Conservation (phyloP, 2,888 invertebrate species). For the Eudasyphora cyanicolor region DNA sequence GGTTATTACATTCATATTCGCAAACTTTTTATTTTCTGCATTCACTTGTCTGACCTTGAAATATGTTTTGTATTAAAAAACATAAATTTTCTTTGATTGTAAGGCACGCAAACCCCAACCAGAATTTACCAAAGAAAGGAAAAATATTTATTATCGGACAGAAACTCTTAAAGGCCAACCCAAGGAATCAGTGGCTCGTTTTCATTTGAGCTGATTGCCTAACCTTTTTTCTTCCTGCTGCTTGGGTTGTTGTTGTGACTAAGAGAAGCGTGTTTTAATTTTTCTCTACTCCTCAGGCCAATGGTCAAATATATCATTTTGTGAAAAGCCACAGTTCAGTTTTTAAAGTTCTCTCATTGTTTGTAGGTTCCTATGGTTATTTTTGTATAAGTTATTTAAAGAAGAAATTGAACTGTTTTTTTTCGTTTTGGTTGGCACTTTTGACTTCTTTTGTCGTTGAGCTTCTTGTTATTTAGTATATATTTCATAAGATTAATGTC, state of each 20-base stretch:
- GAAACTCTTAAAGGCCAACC: background rate
- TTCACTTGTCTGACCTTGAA: constrained; percentile 74
- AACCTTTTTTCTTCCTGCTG: constrained; percentile 25
- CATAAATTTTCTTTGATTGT: constrained; percentile 72
- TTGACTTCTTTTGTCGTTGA: constrained; percentile 11
- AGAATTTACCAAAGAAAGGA: background rate
- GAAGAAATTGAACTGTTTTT: constrained; percentile 5
- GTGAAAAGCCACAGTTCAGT: background rate
- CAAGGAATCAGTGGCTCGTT: constrained; percentile 43
- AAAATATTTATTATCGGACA: background rate
- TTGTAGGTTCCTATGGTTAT: background rate
- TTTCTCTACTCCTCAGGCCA: background rate
- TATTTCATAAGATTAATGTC: constrained; percentile 74
- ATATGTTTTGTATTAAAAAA: constrained; percentile 71
- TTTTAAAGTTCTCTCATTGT: background rate
- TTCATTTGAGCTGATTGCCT: constrained; percentile 60
- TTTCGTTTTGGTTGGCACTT: constrained; percentile 50
- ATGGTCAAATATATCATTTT: constrained; percentile 64
- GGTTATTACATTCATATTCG: constrained; percentile 5
- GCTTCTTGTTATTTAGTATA: constrained; percentile 38
- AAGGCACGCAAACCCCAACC: constrained; percentile 16
- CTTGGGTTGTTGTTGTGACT: constrained; percentile 8
- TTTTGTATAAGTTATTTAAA: background rate
- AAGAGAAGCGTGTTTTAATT: constrained; percentile 5
- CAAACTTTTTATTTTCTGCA: background rate